Evolutionary conservation across 2,888 invertebrate species (phyloP).

Genomic region (Nesidiocoris tenuis): DNA sequence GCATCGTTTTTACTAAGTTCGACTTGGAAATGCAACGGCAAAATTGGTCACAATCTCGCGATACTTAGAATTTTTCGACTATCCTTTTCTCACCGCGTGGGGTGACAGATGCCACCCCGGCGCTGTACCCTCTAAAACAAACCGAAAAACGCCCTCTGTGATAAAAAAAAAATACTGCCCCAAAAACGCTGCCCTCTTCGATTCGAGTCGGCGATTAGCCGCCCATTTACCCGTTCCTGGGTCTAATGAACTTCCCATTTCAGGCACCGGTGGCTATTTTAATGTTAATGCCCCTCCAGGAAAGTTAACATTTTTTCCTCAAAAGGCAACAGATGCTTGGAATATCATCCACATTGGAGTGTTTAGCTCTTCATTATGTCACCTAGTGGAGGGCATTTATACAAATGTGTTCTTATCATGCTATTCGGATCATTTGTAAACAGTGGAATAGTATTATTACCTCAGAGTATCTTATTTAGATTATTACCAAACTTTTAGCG

Average conservation of each 20-base stretch:
- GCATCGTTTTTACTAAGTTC: too few relatives aligned
- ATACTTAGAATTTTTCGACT: background rate
- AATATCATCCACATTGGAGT: background rate
- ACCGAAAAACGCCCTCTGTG: constrained; percentile 1
- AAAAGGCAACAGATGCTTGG: background rate
- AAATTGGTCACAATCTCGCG: too few relatives aligned
- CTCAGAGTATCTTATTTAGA: too few relatives aligned
- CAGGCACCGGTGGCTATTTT: constrained; percentile 14
- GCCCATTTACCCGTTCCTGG: constrained; percentile 27
- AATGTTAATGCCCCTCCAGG: constrained; percentile 9
- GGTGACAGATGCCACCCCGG: background rate
- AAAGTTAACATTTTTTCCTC: background rate
- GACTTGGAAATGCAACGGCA: too few relatives aligned
- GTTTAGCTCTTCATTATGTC: background rate
- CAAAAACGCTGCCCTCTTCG: constrained; percentile 14
- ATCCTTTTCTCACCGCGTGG: background rate
- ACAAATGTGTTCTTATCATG: background rate
- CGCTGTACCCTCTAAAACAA: background rate
- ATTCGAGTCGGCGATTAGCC: constrained; percentile 26
- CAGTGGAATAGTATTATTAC: too few relatives aligned
- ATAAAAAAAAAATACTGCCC: constrained; percentile 14
- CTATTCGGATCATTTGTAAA: background rate
- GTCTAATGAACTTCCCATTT: constrained; percentile 23
- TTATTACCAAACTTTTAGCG: too few relatives aligned
- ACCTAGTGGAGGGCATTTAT: background rate